These are phyloP conservation scores for Tanytarsus gracilentus DNA, from an alignment of 2,888 invertebrate species.

Conservation along the genomic window DNA sequence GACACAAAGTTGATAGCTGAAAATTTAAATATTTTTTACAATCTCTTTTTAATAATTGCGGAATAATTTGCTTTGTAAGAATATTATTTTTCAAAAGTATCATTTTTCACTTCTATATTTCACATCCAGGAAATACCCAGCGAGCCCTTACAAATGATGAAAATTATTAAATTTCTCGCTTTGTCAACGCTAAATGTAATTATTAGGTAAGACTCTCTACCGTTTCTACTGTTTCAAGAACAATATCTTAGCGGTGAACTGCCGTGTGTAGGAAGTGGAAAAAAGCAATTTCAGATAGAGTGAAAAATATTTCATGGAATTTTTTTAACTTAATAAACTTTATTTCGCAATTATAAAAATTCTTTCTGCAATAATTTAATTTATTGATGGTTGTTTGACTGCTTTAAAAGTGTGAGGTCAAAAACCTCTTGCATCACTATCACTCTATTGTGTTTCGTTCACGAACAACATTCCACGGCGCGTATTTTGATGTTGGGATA, in stretches of 20 bases:
- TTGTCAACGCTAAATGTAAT: neutral
- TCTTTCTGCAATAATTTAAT: neutral
- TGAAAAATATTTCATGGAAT: too few species aligned
- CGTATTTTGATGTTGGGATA: neutral
- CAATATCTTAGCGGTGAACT: neutral
- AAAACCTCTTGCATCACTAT: neutral
- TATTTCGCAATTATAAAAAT: neutral
- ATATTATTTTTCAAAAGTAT: too few species aligned
- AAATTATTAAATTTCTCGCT: neutral
- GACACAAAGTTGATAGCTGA: too few species aligned
- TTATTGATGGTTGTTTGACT: neutral
- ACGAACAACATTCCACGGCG: conserved; percentile 7
- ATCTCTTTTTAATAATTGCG: too few species aligned
- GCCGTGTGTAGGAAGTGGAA: neutral
- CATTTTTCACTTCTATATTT: too few species aligned
- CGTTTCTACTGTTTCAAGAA: neutral
- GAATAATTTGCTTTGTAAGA: too few species aligned
- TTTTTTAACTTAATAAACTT: too few species aligned
- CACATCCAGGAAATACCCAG: too few species aligned
- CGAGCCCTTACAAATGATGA: too few species aligned
- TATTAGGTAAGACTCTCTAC: neutral
- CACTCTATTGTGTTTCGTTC: neutral
- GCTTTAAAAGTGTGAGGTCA: neutral
- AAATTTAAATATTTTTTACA: too few species aligned
- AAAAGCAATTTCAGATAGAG: neutral